Evolutionary conservation across 2,888 invertebrate species (phyloP).

Genomic region (Trachelus iudaicus): DNA sequence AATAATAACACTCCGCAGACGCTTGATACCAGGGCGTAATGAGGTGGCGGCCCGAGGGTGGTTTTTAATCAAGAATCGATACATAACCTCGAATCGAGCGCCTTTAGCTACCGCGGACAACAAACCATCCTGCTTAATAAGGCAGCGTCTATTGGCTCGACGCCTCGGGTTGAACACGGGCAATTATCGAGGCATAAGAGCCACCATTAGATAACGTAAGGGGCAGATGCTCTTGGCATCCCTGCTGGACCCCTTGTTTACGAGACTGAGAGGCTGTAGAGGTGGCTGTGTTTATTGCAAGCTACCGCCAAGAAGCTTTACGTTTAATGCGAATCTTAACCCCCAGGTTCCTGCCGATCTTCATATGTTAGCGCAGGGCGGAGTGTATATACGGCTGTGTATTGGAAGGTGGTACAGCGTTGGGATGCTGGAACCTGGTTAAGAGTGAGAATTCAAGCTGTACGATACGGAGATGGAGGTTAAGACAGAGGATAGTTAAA

Average conservation of each 20-base stretch:
- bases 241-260: slow-evolving; percentile 37
- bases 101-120: slow-evolving; percentile 49
- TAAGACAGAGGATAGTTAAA: not conserved
- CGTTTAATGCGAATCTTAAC: slow-evolving; percentile 4
- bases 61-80: slow-evolving; percentile 62
- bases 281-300: slow-evolving; percentile 9
- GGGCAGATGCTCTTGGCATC: slow-evolving; percentile 51
- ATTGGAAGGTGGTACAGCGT: not conserved
- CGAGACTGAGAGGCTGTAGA: slow-evolving; percentile 28
- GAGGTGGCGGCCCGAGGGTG: slow-evolving; percentile 58
- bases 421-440: not conserved
- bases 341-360: not conserved
- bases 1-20: not conserved
- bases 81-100: slow-evolving; percentile 53
- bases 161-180: slow-evolving; percentile 41
- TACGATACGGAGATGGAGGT: not conserved
- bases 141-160: slow-evolving; percentile 51
- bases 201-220: slow-evolving; percentile 63
- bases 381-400: not conserved
- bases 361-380: not conserved
- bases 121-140: slow-evolving; percentile 54
- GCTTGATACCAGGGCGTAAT: slow-evolving; percentile 44
- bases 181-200: slow-evolving; percentile 60
- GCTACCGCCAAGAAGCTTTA: slow-evolving; percentile 21
- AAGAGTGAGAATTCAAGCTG: not conserved